Conservation (phyloP, 2,797 vertebrate species). For the Pipistrellus pipistrellus region DNA sequence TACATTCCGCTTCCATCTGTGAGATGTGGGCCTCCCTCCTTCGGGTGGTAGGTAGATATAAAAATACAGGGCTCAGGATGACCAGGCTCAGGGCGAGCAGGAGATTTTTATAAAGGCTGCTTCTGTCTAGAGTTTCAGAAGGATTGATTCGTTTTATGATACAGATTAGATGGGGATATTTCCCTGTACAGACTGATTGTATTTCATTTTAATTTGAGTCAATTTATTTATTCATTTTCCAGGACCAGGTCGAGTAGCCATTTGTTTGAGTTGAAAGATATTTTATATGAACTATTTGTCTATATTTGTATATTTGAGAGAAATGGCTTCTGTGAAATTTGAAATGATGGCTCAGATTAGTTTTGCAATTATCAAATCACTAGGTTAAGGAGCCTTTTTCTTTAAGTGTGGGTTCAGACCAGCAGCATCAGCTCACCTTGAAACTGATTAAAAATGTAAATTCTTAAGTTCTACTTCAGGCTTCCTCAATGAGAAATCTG, state of each 20-base stretch:
- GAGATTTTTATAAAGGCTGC: background rate
- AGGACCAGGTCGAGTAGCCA: background rate
- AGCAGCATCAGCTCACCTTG: background rate
- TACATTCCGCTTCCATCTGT: background rate
- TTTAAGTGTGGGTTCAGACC: background rate
- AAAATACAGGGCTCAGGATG: conserved; percentile 20
- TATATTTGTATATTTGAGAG: conserved; percentile 35
- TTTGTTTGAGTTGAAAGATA: conserved; percentile 52
- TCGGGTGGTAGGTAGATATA: background rate
- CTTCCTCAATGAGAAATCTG: background rate
- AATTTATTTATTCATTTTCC: conserved; percentile 22
- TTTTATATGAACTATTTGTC: conserved; percentile 19
- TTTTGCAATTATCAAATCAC: background rate
- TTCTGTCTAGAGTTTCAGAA: conserved; percentile 17
- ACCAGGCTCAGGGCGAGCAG: background rate
- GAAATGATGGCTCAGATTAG: conserved; percentile 49
- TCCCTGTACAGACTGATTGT: conserved; percentile 12
- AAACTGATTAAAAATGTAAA: conserved; percentile 10
- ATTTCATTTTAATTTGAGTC: conserved; percentile 3
- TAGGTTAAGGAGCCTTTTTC: conserved; percentile 34
- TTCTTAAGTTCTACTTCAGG: conserved; percentile 15
- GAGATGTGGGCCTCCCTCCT: conserved; percentile 62
- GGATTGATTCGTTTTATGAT: background rate
- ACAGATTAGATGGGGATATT: background rate
- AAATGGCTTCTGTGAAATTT: conserved; percentile 34